Evolutionary conservation across 1,140 invertebrate genomes (phyloP).

Genomic region (Popillia japonica): DNA sequence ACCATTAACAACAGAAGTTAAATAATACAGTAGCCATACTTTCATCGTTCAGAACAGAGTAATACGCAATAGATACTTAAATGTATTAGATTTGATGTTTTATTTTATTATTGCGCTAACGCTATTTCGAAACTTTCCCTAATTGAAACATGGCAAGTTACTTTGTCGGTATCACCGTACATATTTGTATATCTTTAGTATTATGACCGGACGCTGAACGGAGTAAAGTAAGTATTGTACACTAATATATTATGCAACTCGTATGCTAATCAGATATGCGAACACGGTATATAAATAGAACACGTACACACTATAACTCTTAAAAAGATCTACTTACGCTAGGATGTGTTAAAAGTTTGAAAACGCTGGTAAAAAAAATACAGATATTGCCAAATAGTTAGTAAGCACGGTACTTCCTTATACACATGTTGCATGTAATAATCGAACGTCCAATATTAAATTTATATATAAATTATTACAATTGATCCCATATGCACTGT

Average conservation of each 20-base stretch:
- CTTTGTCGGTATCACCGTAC: constrained; percentile 16
- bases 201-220: constrained; percentile 6
- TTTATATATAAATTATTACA: too few relatives aligned
- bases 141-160: constrained; percentile 16
- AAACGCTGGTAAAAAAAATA: background rate
- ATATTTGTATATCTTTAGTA: constrained; percentile 29
- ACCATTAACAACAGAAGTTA: too few relatives aligned
- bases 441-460: too few relatives aligned
- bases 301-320: background rate
- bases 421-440: background rate
- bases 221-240: constrained; percentile 1
- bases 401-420: background rate
- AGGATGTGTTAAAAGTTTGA: background rate
- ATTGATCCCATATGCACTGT: too few relatives aligned
- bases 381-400: background rate
- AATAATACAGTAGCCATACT: too few relatives aligned
- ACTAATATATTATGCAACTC: constrained; percentile 28
- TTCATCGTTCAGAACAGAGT: background rate
- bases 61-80: background rate
- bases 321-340: background rate
- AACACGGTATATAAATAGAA: constrained; percentile 25
- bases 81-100: constrained; percentile 8
- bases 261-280: constrained; percentile 27
- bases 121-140: constrained; percentile 23
- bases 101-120: constrained; percentile 14